Base-by-base conservation (phyloP, 2,797 vertebrate species). In the Trachurus trachurus region DNA sequence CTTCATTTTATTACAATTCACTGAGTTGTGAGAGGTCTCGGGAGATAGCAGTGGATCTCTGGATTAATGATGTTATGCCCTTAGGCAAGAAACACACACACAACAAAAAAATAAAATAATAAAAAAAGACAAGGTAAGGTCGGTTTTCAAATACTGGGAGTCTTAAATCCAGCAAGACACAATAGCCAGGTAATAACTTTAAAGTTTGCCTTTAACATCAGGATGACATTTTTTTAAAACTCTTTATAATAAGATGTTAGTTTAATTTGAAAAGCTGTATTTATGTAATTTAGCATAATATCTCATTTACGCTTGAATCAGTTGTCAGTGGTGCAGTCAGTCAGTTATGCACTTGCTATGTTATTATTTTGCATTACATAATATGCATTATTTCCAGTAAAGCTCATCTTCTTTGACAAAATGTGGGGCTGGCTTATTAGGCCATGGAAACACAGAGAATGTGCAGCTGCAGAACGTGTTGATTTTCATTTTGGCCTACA, bases 41-140 rank as follows among this genome's bases (percentile, higher is more conserved):
- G 11, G 66, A 72, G 72, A 75, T 50, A 44, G 66, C 34, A 16
- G n/a, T 59, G 70, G 58, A 88, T 81, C 65, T 71, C 54, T 31
- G 57, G 42, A 70, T 82, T 85, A 71, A 87, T 83, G 72, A 81
- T 84, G 76, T 77, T 75, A 60, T 67, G 57, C 64, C 77, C 12
- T 29, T 26, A 34, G 63, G 77, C 64, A 60, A 54, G 52, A 62
- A 83, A 71, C 42, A 66, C 64, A 71, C 2, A 37, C 34, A 37
- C 34, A 37, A 37, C 61, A 65, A 40, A 65, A 56, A 22, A 11
- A 21, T 40, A 52, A 65, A 56, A 52, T 21, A 21, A 49, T 45
- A 37, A 70, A 1, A 13, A 57, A 64, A 73, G 44, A 69, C 16
- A 71, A 84, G 72, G 17, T 40, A 65, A 58, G 39, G 22, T 22